phyloP scores from a whole-genome alignment of 2,113 vertebrate genomes.

The Sceloporus undulatus region DNA sequence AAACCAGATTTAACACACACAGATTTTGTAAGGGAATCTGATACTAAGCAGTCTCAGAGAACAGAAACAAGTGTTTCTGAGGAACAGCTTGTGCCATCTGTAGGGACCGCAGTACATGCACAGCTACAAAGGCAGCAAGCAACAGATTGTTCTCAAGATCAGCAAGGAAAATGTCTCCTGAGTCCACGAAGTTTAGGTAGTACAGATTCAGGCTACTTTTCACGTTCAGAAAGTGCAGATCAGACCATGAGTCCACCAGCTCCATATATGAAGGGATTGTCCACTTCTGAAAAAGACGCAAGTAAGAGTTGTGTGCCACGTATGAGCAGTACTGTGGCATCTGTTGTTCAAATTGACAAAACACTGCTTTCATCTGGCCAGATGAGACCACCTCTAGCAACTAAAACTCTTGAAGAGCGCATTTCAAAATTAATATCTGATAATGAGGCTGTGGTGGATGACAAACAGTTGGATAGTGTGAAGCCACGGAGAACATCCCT shows the following conservation, averaged over 20 bases:
- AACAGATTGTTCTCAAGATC: slow-evolving; percentile 92
- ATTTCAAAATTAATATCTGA: slow-evolving; percentile 98
- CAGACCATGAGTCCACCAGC: slow-evolving; percentile 93
- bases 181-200: slow-evolving; percentile 96
- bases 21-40: slow-evolving; percentile 84
- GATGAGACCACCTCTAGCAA: slow-evolving; percentile 91
- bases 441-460: slow-evolving; percentile 96
- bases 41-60: slow-evolving; percentile 80
- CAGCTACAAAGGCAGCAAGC: slow-evolving; percentile 97
- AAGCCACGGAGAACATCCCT: slow-evolving; percentile 97
- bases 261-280: slow-evolving; percentile 87
- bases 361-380: slow-evolving; percentile 77
- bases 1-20: slow-evolving; percentile 77
- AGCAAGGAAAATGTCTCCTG: slow-evolving; percentile 91
- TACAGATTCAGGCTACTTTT: slow-evolving; percentile 98
- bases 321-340: slow-evolving; percentile 70
- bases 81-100: slow-evolving; percentile 81
- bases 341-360: slow-evolving; percentile 85
- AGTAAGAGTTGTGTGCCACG: slow-evolving; percentile 77
- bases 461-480: slow-evolving; percentile 98
- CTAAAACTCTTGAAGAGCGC: slow-evolving; percentile 93
- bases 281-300: slow-evolving; percentile 84
- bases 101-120: slow-evolving; percentile 81
- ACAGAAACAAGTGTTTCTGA: slow-evolving; percentile 78
- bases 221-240: slow-evolving; percentile 96